Base-by-base conservation (phyloP, 2,888 invertebrate species). In the Metallyticus violacea region DNA sequence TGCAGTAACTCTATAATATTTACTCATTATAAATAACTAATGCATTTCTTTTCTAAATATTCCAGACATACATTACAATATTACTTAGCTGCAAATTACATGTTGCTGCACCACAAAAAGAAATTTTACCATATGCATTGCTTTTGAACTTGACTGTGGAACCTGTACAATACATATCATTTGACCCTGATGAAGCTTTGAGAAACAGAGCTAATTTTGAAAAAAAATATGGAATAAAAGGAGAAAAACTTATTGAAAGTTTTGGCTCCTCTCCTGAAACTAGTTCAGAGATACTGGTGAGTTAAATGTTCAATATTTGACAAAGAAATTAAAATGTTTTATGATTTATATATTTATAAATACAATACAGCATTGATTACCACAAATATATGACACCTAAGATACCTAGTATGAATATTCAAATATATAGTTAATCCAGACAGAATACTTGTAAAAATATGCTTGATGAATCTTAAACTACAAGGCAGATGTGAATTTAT, bases 121-220 rank as follows among this genome's bases (percentile, higher is more conserved):
- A 2, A 15, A 15, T 62, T 4, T 62, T 22, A 62, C 15, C 40
- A 62, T 62, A 62, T 62, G 15, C 9, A 7, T 15, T 62, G 2
- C 0, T 62, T 22, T 62, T 62, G 15, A 62, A 62, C 40, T 22
- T 62, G 40, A 62, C 40, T 15, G 40, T 22, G 4, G 26, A 79
- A 6, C 79, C 79, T 0, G 25, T 26, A n/a, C 80, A 85, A 26
- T 85, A 88, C 22, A 87, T 88, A 15, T 79, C 29, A 77, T 90
- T 90, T 83, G 88, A 88, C 26, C 89, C 89, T 9, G 89, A 89
- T 28, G 90, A 89, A 26, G 90, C 89, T 1, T 81, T 88, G 40
- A 89, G 88, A 83, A 89, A 88, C 81, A 86, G 90, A 26, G 87
- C 88, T 82, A 85, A 87, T 22, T 90, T 88, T 81, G 89, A 90